Conservation (phyloP, 2,888 invertebrate species). For the Muschampia plurimacula region DNA sequence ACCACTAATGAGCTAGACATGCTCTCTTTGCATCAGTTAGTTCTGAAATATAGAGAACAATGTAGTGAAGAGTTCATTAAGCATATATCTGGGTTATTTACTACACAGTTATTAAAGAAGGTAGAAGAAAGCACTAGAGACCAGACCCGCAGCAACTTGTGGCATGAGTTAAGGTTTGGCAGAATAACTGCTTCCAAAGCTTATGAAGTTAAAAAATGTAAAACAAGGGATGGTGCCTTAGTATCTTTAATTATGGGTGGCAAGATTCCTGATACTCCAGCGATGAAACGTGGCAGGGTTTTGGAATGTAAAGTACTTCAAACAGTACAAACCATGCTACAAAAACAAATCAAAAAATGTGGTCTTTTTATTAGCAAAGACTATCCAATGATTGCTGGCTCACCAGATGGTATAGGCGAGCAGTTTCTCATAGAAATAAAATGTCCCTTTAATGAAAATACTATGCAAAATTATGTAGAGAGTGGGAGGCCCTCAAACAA, state of each 20-base stretch:
- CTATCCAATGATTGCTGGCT: constrained; percentile 44
- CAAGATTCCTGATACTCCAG: constrained; percentile 12
- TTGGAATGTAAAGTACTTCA: constrained; percentile 36
- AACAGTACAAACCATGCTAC: constrained; percentile 34
- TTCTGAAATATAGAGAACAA: constrained; percentile 44
- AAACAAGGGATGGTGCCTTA: constrained; percentile 48
- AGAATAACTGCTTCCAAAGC: constrained; percentile 54
- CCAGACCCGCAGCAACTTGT: constrained; percentile 45
- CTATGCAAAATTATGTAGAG: no score
- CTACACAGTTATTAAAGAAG: constrained; percentile 21
- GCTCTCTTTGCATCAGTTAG: constrained; percentile 43
- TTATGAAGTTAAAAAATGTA: constrained; percentile 53
- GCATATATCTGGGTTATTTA: no score
- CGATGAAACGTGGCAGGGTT: constrained; percentile 28
- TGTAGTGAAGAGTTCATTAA: constrained; percentile 43
- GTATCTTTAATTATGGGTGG: constrained; percentile 32
- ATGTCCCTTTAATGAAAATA: no score
- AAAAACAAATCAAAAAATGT: constrained; percentile 40
- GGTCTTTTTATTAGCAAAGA: neutral
- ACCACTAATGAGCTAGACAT: neutral
- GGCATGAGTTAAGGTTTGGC: constrained; percentile 55
- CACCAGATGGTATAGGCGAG: constrained; percentile 27
- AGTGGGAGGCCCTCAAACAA: no score
- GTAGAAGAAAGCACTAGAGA: constrained; percentile 40
- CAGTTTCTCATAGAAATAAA: no score